Evolutionary conservation across 1,140 invertebrate species (phyloP), one percentile per base, ranked within the genome.

Genomic region (Mactra quadrangularis): DNA sequence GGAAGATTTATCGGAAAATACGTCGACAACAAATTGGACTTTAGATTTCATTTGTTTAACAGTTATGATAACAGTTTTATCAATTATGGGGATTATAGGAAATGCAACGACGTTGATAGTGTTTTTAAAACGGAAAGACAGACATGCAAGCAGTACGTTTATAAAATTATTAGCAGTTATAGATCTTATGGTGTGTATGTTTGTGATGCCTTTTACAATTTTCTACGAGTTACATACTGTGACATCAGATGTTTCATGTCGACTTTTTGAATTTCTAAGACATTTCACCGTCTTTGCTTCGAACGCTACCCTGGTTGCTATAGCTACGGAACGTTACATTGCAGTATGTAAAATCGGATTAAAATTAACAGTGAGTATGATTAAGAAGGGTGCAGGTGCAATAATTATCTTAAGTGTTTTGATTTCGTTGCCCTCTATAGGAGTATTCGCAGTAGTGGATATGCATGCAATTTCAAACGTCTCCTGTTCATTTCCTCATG

Each of bases 201-300:
- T 86, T 45, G 78, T 90, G 22, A 89, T 89, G 86, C 89, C 89
- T 13, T 90, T 89, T 57, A 84, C 87, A 0, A 79, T 90, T 59
- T 77, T 89, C 3, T 89, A 88, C 55, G 88, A 90, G 68, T 76
- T 87, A 25, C 88, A 89, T 64, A 45, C 87, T 29, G 85, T 89
- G 17, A 82, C 81, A 3, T 86, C 86, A 1, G 88, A 89, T 55
- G 35, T 87, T 33, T 25, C 76, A 4, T 90, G 89, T 41, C 62
- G 87, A 29, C 38, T 78, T 0, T 87, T 89, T 59, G 89, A 90
- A 74, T 84, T 88, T 64, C 13, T 89, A 13, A 82, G 87, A 7
- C 89, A 90, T 77, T 82, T 89, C 57, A 47, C 81, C 19, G 82
- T 90, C 19, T 50, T 60, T 7, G 64, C 87, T n/a, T 89, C 87